phyloP scores from a whole-genome alignment of 2,113 vertebrate species.

The Psophia crepitans region DNA sequence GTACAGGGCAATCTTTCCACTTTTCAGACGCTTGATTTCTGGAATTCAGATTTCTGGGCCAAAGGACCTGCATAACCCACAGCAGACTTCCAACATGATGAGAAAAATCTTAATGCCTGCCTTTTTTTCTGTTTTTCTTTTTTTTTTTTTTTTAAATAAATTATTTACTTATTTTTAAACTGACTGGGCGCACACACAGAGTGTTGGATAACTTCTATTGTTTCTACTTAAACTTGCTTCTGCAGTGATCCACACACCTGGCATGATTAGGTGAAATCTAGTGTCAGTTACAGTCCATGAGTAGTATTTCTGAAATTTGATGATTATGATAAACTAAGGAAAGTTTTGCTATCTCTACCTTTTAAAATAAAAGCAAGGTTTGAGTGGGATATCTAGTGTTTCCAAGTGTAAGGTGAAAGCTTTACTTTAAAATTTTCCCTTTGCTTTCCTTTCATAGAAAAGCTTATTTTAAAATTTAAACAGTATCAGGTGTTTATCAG shows the following conservation, averaged over 20 bases:
- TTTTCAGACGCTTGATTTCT: background rate
- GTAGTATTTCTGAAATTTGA: background rate
- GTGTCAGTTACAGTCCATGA: background rate
- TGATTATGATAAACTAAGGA: background rate
- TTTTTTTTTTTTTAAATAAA: too few relatives aligned
- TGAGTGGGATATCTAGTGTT: background rate
- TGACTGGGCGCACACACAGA: background rate
- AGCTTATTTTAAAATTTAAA: background rate
- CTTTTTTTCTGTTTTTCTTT: too few relatives aligned
- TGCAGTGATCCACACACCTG: background rate
- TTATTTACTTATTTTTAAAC: background rate
- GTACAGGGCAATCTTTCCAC: background rate
- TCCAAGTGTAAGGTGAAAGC: background rate
- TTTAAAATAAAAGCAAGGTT: background rate
- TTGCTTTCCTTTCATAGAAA: background rate
- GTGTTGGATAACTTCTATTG: background rate
- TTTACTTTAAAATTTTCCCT: background rate
- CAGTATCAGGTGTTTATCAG: background rate
- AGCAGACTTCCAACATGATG: background rate
- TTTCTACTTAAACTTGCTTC: background rate
- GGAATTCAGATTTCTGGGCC: constrained; percentile 28
- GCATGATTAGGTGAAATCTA: background rate
- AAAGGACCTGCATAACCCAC: background rate
- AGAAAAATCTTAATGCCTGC: background rate
- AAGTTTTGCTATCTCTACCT: background rate